These are phyloP conservation scores for Chelonus insularis DNA, from an alignment of 1,140 invertebrate species.

Conservation along the genomic window DNA sequence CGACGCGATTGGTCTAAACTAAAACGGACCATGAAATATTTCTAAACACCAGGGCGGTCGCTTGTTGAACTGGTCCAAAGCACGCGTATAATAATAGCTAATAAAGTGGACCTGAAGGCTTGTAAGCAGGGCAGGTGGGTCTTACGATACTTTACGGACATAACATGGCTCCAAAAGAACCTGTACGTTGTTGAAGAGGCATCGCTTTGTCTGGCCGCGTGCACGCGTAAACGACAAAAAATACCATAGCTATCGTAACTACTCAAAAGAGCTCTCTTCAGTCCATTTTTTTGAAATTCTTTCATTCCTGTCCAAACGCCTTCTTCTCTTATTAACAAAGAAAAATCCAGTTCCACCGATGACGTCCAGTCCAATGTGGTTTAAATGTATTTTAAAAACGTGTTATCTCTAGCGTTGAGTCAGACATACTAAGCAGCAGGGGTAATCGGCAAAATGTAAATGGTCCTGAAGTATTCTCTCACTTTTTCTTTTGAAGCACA, in stretches of 20 bases:
- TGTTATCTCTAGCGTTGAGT: too few species aligned
- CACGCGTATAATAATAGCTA: constrained; percentile 59
- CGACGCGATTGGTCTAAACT: constrained; percentile 35
- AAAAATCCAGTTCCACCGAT: too few species aligned
- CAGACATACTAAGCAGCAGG: too few species aligned
- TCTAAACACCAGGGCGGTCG: constrained; percentile 49
- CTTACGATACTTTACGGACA: constrained; percentile 15
- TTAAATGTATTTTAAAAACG: too few species aligned
- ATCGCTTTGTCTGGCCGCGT: constrained; percentile 44
- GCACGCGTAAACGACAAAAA: constrained; percentile 14
- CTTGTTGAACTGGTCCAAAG: constrained; percentile 35
- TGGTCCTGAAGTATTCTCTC: neutral
- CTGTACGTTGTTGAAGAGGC: neutral
- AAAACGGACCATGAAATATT: constrained; percentile 52
- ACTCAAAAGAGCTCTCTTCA: too few species aligned
- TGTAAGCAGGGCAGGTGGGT: constrained; percentile 49
- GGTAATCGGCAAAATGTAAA: neutral
- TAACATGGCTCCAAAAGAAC: neutral
- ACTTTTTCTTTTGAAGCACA: neutral
- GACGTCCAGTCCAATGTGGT: too few species aligned
- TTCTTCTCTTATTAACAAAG: too few species aligned
- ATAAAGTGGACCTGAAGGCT: constrained; percentile 52
- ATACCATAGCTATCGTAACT: neutral
- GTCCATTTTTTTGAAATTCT: too few species aligned
- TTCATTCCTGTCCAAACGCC: too few species aligned